Evolutionary conservation across 1,140 invertebrate genomes (phyloP).

Genomic region (Drosophila leontia): DNA sequence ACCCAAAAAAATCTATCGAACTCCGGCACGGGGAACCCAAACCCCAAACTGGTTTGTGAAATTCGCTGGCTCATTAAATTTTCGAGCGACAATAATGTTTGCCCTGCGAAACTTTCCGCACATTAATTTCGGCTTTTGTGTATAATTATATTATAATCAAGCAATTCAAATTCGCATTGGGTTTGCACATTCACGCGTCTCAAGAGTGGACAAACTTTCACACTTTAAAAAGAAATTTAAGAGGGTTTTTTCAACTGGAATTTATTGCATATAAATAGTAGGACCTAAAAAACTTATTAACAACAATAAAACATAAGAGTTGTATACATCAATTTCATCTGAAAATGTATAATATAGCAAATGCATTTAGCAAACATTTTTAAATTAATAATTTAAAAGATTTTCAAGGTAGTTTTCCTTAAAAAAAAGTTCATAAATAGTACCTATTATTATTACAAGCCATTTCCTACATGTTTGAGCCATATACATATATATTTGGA

Average conservation of each 20-base stretch:
- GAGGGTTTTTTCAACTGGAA: not conserved
- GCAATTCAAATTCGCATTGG: conserved; percentile 18
- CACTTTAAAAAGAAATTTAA: not conserved
- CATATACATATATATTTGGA: too few relatives aligned
- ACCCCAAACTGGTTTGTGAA: conserved; percentile 38
- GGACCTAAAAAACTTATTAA: too few relatives aligned
- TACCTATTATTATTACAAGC: too few relatives aligned
- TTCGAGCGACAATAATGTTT: conserved; percentile 37
- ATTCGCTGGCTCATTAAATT: conserved; percentile 41
- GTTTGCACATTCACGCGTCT: conserved; percentile 3
- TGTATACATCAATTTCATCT: too few relatives aligned
- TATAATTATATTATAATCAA: conserved; percentile 10
- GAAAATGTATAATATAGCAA: too few relatives aligned
- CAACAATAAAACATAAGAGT: too few relatives aligned
- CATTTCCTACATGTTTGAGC: too few relatives aligned
- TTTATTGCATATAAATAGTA: not conserved
- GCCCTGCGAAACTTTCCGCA: conserved; percentile 41
- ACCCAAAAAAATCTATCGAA: conserved; percentile 31
- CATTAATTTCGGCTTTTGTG: conserved; percentile 16
- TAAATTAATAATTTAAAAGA: too few relatives aligned
- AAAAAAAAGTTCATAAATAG: too few relatives aligned
- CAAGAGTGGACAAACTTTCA: conserved; percentile 35
- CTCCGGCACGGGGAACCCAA: not conserved
- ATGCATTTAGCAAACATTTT: too few relatives aligned
- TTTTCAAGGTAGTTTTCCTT: too few relatives aligned